Conservation (phyloP, 2,888 invertebrate species). For the Drosophila nigricruria region DNA sequence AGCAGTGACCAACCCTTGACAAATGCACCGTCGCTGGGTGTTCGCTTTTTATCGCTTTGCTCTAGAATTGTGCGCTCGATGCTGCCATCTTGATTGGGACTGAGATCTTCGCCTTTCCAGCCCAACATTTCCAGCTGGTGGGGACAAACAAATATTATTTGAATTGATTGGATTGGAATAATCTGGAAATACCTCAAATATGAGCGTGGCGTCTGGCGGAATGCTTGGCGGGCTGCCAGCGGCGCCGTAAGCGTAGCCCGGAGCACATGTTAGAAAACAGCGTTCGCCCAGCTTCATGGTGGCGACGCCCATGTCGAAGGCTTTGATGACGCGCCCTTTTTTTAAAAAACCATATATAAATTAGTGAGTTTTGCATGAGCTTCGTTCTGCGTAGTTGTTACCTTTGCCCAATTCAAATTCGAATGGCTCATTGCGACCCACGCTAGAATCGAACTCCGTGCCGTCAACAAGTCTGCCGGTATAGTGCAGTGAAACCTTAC, state of each 20-base stretch:
- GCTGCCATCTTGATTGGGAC: conserved; percentile 92
- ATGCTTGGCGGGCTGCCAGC: conserved; percentile 94
- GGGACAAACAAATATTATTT: background rate
- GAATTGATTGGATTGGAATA: no score
- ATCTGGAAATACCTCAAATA: conserved; percentile 91
- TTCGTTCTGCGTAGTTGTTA: conserved; percentile 73
- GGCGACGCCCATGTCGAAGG: conserved; percentile 97
- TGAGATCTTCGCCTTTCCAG: conserved; percentile 96
- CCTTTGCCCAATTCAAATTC: conserved; percentile 95
- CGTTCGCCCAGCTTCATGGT: conserved; percentile 97
- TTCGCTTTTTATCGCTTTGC: conserved; percentile 89
- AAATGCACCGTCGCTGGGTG: conserved; percentile 92
- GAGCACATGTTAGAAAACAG: conserved; percentile 92
- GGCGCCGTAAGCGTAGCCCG: conserved; percentile 96
- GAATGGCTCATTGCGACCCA: conserved; percentile 93
- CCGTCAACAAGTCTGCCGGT: conserved; percentile 94
- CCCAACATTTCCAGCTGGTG: conserved; percentile 93
- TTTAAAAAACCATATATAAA: no score
- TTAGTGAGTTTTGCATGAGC: no score
- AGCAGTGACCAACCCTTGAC: conserved; percentile 89
- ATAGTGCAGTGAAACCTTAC: conserved; percentile 93
- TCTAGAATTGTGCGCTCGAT: conserved; percentile 91
- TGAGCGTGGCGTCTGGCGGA: conserved; percentile 93
- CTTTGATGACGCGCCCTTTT: conserved; percentile 93
- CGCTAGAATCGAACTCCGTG: conserved; percentile 96